phyloP scores from a whole-genome alignment of 2,888 invertebrate genomes.

The Lymantria monacha region DNA sequence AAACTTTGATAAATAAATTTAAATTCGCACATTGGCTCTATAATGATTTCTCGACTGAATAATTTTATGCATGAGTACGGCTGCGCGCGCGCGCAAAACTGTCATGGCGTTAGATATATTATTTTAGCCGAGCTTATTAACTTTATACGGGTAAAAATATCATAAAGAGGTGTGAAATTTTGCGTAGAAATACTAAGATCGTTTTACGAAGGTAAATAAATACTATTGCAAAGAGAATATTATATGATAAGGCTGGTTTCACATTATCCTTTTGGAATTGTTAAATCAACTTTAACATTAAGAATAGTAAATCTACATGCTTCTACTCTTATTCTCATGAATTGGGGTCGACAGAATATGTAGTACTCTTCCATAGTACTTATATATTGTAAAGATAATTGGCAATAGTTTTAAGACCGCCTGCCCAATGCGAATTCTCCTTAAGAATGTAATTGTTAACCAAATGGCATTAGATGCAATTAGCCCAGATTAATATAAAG shows the following conservation, averaged over 20 bases:
- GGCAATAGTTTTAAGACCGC: too few relatives aligned
- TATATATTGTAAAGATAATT: too few relatives aligned
- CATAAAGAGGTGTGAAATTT: conserved; percentile 41
- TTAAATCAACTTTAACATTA: too few relatives aligned
- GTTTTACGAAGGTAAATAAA: conserved; percentile 5
- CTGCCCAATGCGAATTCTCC: too few relatives aligned
- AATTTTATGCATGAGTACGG: conserved; percentile 56
- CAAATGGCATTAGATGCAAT: too few relatives aligned
- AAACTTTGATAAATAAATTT: background rate
- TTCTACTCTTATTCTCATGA: too few relatives aligned
- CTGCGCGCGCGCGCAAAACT: conserved; percentile 26
- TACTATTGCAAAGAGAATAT: conserved; percentile 1
- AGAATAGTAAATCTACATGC: too few relatives aligned
- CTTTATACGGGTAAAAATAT: conserved; percentile 30
- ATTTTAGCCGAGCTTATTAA: conserved; percentile 30
- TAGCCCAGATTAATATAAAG: too few relatives aligned
- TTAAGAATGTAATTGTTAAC: too few relatives aligned
- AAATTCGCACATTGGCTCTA: conserved; percentile 13
- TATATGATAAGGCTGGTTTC: conserved; percentile 1
- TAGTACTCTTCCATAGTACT: too few relatives aligned
- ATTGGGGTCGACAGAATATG: too few relatives aligned
- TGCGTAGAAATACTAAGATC: conserved; percentile 23
- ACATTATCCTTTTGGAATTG: background rate
- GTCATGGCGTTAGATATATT: conserved; percentile 27
- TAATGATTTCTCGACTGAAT: conserved; percentile 46